phyloP scores from a whole-genome alignment of 2,888 invertebrate genomes.

The Dasypogon diadema region DNA sequence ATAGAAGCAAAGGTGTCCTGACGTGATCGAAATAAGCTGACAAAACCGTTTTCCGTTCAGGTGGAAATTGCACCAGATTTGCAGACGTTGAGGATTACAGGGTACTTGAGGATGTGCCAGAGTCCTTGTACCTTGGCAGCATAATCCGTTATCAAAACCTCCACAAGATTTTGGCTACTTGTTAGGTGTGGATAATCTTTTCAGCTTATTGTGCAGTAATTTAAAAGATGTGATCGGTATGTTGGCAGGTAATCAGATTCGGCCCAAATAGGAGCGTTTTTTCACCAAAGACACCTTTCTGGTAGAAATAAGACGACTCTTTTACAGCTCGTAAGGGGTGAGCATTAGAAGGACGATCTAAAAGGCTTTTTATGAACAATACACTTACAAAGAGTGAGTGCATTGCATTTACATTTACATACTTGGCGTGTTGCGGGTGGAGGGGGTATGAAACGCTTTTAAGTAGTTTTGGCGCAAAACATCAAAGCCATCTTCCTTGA shows the following conservation, averaged over 20 bases:
- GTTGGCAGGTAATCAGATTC: background rate
- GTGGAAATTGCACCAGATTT: slow-evolving; percentile 38
- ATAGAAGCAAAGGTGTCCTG: slow-evolving; percentile 2
- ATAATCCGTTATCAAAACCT: slow-evolving; percentile 17
- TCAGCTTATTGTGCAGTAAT: background rate
- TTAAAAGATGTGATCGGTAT: background rate
- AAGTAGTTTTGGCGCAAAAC: slow-evolving; percentile 51
- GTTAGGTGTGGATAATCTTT: slow-evolving; percentile 15
- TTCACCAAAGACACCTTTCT: background rate
- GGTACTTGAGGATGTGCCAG: background rate
- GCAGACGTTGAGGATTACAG: background rate
- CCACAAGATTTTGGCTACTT: slow-evolving; percentile 9
- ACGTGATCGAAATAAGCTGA: slow-evolving; percentile 40
- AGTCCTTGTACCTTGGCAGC: background rate
- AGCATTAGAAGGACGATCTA: background rate
- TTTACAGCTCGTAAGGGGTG: background rate
- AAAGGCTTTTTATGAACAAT: slow-evolving; percentile 18
- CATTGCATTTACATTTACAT: slow-evolving; percentile 40
- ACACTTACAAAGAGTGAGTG: slow-evolving; percentile 7
- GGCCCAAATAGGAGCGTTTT: background rate
- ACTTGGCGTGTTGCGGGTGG: slow-evolving; percentile 1
- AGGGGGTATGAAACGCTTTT: slow-evolving; percentile 38
- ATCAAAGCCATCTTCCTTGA: slow-evolving; percentile 46
- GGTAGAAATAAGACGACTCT: background rate
- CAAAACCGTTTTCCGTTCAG: slow-evolving; percentile 30